Evolutionary conservation across 1,140 invertebrate species (phyloP).

Genomic region (Drosophila ficusphila): DNA sequence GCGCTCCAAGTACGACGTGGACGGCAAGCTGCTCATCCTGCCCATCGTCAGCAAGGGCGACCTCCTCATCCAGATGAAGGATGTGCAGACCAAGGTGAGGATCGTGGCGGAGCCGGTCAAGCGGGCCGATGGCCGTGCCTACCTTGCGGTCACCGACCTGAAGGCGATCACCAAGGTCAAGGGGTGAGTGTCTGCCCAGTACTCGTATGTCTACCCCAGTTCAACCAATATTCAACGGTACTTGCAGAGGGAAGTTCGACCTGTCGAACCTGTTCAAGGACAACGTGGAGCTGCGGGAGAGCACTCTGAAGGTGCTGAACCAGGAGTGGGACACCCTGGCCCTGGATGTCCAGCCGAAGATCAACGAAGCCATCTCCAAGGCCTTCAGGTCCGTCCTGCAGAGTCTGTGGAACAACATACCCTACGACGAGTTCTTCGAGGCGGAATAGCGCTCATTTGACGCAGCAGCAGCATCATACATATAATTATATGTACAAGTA

Average conservation of each 20-base stretch:
- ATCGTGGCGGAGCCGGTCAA: conserved; percentile 37
- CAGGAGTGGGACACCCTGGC: conserved; percentile 46
- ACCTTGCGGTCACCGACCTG: conserved; percentile 51
- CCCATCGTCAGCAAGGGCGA: conserved; percentile 53
- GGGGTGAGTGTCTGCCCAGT: conserved; percentile 45
- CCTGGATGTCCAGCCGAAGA: conserved; percentile 50
- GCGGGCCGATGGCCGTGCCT: conserved; percentile 43
- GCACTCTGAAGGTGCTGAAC: conserved; percentile 56
- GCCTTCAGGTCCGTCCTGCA: conserved; percentile 27
- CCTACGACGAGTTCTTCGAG: conserved; percentile 63
- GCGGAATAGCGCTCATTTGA: too few species aligned
- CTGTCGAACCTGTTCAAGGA: conserved; percentile 58
- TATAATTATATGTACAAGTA: too few species aligned
- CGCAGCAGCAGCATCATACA: too few species aligned
- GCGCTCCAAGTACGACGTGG: conserved; percentile 57
- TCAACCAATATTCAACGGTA: too few species aligned
- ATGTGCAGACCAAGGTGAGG: conserved; percentile 19
- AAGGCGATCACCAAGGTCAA: conserved; percentile 37
- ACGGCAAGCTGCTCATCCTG: conserved; percentile 56
- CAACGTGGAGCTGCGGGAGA: conserved; percentile 53
- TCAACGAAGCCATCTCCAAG: conserved; percentile 39
- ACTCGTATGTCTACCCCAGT: too few species aligned
- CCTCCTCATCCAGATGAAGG: conserved; percentile 17
- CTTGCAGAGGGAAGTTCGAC: conserved; percentile 43
- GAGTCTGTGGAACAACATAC: conserved; percentile 36